phyloP scores from a whole-genome alignment of 2,888 invertebrate genomes.

The Epiperipatus broadwayi region DNA sequence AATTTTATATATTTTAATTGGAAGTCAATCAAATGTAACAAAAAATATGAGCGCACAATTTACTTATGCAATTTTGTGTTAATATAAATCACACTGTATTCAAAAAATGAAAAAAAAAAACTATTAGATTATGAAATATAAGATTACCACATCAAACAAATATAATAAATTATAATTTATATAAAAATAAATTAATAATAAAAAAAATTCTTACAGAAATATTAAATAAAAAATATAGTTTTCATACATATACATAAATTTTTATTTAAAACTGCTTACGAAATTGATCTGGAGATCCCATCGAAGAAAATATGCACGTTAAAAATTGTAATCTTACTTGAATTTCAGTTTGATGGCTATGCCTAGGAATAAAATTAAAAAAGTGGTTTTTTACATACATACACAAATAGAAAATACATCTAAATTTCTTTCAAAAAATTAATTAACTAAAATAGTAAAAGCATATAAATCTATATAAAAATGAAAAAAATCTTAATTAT shows the following conservation, averaged over 20 bases:
- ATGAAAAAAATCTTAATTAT: no score
- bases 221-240: slow-evolving; percentile 6
- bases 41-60: no score
- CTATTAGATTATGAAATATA: neutral
- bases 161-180: neutral
- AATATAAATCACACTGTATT: no score
- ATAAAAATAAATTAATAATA: no score
- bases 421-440: no score
- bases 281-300: slow-evolving; percentile 73
- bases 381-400: neutral
- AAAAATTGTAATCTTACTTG: slow-evolving; percentile 78
- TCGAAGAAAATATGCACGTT: slow-evolving; percentile 70
- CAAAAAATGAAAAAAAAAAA: neutral
- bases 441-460: no score
- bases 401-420: neutral
- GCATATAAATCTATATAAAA: no score
- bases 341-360: slow-evolving; percentile 52
- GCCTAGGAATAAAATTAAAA: slow-evolving; percentile 23
- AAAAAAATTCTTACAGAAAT: no score
- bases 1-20: no score
- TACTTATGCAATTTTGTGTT: no score
- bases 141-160: slow-evolving; percentile 5
- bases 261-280: slow-evolving; percentile 24
- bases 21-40: no score
- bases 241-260: no score